Percentiles rank a stretch among this genome's conserved stretches.
phyloP scores from a whole-genome alignment of 2,888 invertebrate species.

The Macrostomum cliftonense region DNA sequence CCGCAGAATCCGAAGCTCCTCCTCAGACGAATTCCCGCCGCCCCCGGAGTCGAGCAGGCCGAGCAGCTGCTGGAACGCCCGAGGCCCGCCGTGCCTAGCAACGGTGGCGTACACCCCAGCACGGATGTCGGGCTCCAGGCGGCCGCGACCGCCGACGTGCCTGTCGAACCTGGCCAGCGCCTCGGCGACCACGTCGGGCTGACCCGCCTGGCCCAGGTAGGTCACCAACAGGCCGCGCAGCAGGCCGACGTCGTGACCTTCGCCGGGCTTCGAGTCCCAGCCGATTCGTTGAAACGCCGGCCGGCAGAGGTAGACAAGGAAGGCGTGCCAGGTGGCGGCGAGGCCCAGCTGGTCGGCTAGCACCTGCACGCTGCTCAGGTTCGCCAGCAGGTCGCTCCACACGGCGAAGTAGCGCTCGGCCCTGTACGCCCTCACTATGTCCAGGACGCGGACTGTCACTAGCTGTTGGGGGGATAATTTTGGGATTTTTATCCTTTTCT shows the following conservation, averaged over 20 bases:
- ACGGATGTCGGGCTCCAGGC: slow-evolving; percentile 64
- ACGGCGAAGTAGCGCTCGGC: slow-evolving; percentile 78
- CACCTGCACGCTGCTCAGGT: slow-evolving; percentile 54
- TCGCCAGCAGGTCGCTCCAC: slow-evolving; percentile 48
- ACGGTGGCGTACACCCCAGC: slow-evolving; percentile 69
- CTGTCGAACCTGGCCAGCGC: slow-evolving; percentile 51
- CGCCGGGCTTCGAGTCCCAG: slow-evolving; percentile 62
- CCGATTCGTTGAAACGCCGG: slow-evolving; percentile 56
- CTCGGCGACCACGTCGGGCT: slow-evolving; percentile 56
- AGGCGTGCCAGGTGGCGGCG: slow-evolving; percentile 53
- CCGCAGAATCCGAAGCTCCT: slow-evolving; percentile 41
- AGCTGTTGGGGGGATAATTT: too few species aligned
- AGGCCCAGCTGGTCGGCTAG: slow-evolving; percentile 61
- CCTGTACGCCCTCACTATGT: slow-evolving; percentile 60
- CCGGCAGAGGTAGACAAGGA: slow-evolving; percentile 53
- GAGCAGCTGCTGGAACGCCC: slow-evolving; percentile 57
- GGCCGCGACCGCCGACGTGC: slow-evolving; percentile 42
- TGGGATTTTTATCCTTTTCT: too few species aligned
- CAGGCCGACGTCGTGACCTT: slow-evolving; percentile 64
- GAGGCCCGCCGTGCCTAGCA: slow-evolving; percentile 51
- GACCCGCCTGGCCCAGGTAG: slow-evolving; percentile 60
- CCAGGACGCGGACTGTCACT: slow-evolving; percentile 49
- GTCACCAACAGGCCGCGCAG: slow-evolving; percentile 64
- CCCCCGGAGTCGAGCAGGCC: slow-evolving; percentile 44
- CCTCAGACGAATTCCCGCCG: slow-evolving; percentile 43